A percentile compares a stretch with the other conserved stretches of the same genome.
These are phyloP conservation scores for Barnardius zonarius DNA, from an alignment of 2,113 vertebrate genomes.

Conservation along the genomic window DNA sequence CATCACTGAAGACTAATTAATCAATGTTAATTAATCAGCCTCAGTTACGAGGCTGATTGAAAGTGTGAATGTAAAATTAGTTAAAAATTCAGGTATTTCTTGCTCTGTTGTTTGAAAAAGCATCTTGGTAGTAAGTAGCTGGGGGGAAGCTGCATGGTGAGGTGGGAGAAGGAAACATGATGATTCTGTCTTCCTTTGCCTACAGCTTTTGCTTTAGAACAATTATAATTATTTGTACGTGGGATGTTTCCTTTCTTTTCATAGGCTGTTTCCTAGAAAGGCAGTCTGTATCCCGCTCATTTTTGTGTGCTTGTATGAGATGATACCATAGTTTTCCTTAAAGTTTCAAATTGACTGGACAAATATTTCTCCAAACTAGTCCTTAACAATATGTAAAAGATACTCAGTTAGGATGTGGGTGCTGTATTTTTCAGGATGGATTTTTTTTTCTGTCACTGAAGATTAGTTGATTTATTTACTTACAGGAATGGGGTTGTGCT, in stretches of 20 bases:
- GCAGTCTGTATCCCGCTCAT: background rate
- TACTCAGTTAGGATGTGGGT: background rate
- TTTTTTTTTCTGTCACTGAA: no score
- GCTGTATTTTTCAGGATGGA: background rate
- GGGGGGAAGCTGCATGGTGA: background rate
- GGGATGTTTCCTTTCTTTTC: background rate
- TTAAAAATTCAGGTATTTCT: background rate
- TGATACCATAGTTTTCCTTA: background rate
- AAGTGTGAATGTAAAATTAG: background rate
- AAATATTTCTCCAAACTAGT: background rate
- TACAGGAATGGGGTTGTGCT: background rate
- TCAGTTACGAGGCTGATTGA: background rate
- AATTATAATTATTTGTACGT: fast-evolving
- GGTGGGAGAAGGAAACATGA: background rate
- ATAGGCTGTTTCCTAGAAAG: background rate
- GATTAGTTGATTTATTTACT: background rate
- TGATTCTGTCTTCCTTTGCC: no score
- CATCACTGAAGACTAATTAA: no score
- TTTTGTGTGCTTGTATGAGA: background rate
- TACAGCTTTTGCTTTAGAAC: background rate
- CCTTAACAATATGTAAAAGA: background rate
- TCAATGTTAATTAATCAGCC: background rate
- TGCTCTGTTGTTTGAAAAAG: background rate
- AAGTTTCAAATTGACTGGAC: background rate
- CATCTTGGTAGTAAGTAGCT: fast-evolving